phyloP scores from a whole-genome alignment of 2,888 invertebrate genomes.

The Synanthedon myopaeformis region DNA sequence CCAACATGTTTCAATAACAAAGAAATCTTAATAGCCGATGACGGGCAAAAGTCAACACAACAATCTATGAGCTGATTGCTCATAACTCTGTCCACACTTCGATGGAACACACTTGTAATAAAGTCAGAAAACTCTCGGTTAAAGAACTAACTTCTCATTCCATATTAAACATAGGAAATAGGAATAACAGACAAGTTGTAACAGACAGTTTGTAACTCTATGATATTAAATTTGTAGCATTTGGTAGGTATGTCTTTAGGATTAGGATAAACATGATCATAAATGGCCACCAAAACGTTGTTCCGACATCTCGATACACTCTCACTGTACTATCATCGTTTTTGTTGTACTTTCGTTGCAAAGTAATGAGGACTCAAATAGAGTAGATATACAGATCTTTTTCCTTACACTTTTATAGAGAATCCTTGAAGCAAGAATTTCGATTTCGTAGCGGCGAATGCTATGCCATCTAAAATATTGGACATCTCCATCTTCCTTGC shows the following conservation, averaged over 20 bases:
- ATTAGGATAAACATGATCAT: conserved; percentile 65
- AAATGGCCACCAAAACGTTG: conserved; percentile 60
- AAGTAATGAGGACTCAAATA: conserved; percentile 35
- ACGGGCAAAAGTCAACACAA: conserved; percentile 64
- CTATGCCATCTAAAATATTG: conserved; percentile 71
- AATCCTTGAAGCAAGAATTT: conserved; percentile 59
- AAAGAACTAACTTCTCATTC: conserved; percentile 24
- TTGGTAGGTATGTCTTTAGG: conserved; percentile 48
- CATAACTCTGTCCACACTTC: conserved; percentile 41
- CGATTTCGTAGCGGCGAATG: conserved; percentile 64
- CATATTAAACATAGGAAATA: no score
- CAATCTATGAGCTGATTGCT: conserved; percentile 66
- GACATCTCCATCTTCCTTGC: conserved; percentile 67
- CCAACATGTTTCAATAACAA: conserved; percentile 68
- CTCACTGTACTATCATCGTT: conserved; percentile 24
- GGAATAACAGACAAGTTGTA: no score
- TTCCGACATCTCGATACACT: conserved; percentile 46
- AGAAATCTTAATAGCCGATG: conserved; percentile 70
- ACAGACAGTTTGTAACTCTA: no score
- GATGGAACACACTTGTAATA: conserved; percentile 24
- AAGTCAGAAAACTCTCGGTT: conserved; percentile 32
- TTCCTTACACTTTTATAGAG: conserved; percentile 20
- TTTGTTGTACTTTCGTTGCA: conserved; percentile 10
- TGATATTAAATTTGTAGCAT: conserved; percentile 63
- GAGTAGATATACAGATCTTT: conserved; percentile 32